Conservation (phyloP, 1,140 invertebrate genomes). For the Heliconius congener region DNA sequence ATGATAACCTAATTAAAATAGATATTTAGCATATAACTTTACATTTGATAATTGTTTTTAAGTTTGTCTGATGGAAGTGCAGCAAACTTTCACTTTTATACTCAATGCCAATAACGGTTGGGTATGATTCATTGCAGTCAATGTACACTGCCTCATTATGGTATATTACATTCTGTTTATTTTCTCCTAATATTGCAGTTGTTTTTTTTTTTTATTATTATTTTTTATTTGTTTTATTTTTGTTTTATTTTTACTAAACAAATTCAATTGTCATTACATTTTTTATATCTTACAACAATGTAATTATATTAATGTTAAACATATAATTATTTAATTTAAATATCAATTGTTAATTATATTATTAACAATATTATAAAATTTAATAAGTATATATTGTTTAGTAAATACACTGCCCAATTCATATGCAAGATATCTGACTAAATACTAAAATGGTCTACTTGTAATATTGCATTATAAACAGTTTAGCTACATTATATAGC, state of each 20-base stretch:
- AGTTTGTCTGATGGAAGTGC: slow-evolving; percentile 32
- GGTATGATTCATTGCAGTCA: slow-evolving; percentile 69
- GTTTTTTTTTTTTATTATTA: too few relatives aligned
- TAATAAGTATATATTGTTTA: too few relatives aligned
- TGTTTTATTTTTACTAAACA: too few relatives aligned
- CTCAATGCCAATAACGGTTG: slow-evolving; percentile 70
- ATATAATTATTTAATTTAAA: too few relatives aligned
- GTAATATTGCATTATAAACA: slow-evolving; percentile 18
- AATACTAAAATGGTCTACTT: slow-evolving; percentile 8
- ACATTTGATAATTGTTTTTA: slow-evolving; percentile 18
- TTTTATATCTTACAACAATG: too few relatives aligned
- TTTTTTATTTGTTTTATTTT: too few relatives aligned
- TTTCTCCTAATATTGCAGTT: background rate
- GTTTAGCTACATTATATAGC: slow-evolving; percentile 14
- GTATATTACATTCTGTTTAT: slow-evolving; percentile 24
- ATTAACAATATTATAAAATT: background rate
- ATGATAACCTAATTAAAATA: background rate
- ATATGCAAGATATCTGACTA: background rate
- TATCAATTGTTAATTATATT: too few relatives aligned
- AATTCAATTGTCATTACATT: too few relatives aligned
- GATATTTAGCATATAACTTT: background rate
- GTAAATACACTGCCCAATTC: too few relatives aligned
- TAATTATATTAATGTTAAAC: too few relatives aligned
- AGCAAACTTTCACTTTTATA: slow-evolving; percentile 51
- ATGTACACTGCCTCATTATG: slow-evolving; percentile 39